Evolutionary conservation across 2,888 invertebrate genomes (phyloP).

Genomic region (Cryptus armator): DNA sequence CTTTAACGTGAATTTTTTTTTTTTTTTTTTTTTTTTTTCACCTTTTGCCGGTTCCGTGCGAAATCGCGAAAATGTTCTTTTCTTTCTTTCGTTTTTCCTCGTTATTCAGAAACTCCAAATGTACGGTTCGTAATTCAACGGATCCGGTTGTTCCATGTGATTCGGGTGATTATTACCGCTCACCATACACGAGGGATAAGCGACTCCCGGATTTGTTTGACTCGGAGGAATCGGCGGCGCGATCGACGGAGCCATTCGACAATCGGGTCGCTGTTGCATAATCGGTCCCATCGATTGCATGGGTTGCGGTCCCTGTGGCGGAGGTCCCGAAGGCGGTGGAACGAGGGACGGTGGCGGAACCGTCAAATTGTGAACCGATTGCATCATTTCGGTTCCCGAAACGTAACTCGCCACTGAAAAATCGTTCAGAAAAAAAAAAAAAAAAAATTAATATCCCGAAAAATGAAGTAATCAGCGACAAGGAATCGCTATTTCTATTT

Average conservation of each 20-base stretch:
- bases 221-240: conserved; percentile 73
- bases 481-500: background rate
- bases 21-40: background rate
- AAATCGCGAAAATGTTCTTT: background rate
- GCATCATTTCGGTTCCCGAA: conserved; percentile 78
- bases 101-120: conserved; percentile 82
- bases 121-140: conserved; percentile 83
- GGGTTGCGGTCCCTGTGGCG: conserved; percentile 69
- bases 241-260: conserved; percentile 75
- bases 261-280: conserved; percentile 81
- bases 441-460: conserved; percentile 1
- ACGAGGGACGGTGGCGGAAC: conserved; percentile 68
- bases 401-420: conserved; percentile 75
- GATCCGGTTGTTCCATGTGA: conserved; percentile 82
- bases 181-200: conserved; percentile 83
- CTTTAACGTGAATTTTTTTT: background rate
- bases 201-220: conserved; percentile 75
- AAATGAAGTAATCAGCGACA: background rate
- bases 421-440: conserved; percentile 39
- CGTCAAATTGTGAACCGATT: conserved; percentile 77
- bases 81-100: background rate
- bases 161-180: conserved; percentile 75
- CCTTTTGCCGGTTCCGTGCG: background rate
- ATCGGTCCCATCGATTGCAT: conserved; percentile 79
- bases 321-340: conserved; percentile 56